Conservation (phyloP, 1,140 invertebrate species). For the Drosophila bifasciata region DNA sequence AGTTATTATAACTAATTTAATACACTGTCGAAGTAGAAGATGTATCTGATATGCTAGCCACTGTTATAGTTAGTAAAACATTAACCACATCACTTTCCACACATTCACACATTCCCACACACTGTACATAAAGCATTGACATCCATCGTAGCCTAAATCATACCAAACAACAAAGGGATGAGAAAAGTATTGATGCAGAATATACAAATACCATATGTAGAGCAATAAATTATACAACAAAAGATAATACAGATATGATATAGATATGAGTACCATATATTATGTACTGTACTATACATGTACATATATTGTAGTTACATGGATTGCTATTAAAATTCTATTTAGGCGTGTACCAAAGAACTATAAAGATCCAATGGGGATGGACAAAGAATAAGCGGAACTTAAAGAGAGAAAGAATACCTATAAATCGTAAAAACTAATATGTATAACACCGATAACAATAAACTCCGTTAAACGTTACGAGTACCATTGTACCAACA, state of each 20-base stretch:
- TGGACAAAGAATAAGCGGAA: slow-evolving; percentile 5
- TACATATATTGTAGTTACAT: slow-evolving; percentile 63
- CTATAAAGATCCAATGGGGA: slow-evolving; percentile 30
- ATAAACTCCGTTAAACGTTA: slow-evolving; percentile 29
- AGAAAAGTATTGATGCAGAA: slow-evolving; percentile 14
- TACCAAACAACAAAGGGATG: slow-evolving; percentile 13
- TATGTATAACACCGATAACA: slow-evolving; percentile 46
- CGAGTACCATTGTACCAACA: slow-evolving; percentile 17
- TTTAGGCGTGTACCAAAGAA: slow-evolving; percentile 78
- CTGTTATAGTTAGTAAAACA: slow-evolving; percentile 76
- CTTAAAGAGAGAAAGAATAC: slow-evolving; percentile 42
- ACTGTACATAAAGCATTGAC: slow-evolving; percentile 71
- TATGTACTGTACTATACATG: slow-evolving; percentile 24
- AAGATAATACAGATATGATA: slow-evolving; percentile 51
- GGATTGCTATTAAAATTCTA: slow-evolving; percentile 59
- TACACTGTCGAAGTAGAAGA: slow-evolving; percentile 20
- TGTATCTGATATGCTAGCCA: slow-evolving; percentile 54
- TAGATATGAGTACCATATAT: slow-evolving; percentile 36
- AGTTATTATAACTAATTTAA: slow-evolving; percentile 37
- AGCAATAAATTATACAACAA: slow-evolving; percentile 72
- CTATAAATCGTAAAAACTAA: slow-evolving; percentile 41
- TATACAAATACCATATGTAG: slow-evolving; percentile 64
- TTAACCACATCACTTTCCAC: slow-evolving; percentile 21
- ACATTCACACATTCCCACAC: slow-evolving; percentile 32
- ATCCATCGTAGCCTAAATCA: slow-evolving; percentile 20